Base-by-base conservation (phyloP, 2,888 invertebrate species). In the Pardosa pseudoannulata region DNA sequence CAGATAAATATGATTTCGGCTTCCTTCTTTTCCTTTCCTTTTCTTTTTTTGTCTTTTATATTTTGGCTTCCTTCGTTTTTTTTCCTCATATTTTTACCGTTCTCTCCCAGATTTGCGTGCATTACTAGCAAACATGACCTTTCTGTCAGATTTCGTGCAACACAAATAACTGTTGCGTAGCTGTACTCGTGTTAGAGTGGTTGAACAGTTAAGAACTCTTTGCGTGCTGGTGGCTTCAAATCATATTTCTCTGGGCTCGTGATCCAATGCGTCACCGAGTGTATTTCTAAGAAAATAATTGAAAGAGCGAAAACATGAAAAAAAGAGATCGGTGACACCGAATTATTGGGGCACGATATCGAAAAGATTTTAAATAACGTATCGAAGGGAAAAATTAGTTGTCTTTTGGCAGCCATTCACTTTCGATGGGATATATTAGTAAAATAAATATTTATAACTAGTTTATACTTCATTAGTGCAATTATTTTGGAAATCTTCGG, bases 161-260 rank as follows among this genome's bases (percentile, higher is more conserved):
- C 46, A 46, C 46, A 46, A 46, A 46, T 46, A 46, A 46, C 46
- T 46, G 46, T 46, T 46, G 46, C 46, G 16, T 46, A 46, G 46
- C n/a, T 46, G 46, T 46, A n/a, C n/a, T 16, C 46, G 16, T 46
- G 7, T 46, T 13, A 46, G 16, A 46, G n/a, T n/a, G n/a, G n/a
- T n/a, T n/a, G 13, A 16, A 16, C 5, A 7, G 16, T 9, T 16
- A 46, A 9, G 46, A 46, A 16, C 46, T 46, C 5, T 46, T 16
- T n/a, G 46, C 46, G 46, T 46, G 46, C 46, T 16, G 11, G 11
- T 36, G 16, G 46, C 16, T 6, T 46, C 46, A 46, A 46, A 46
- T 46, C n/a, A n/a, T n/a, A n/a, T n/a, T n/a, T 6, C 2, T 6
- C 16, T n/a, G n/a, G n/a, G 46, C 16, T 2, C 2, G 46, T 46